Base-by-base conservation (phyloP, 2,113 vertebrate genomes). In the Cygnus atratus region DNA sequence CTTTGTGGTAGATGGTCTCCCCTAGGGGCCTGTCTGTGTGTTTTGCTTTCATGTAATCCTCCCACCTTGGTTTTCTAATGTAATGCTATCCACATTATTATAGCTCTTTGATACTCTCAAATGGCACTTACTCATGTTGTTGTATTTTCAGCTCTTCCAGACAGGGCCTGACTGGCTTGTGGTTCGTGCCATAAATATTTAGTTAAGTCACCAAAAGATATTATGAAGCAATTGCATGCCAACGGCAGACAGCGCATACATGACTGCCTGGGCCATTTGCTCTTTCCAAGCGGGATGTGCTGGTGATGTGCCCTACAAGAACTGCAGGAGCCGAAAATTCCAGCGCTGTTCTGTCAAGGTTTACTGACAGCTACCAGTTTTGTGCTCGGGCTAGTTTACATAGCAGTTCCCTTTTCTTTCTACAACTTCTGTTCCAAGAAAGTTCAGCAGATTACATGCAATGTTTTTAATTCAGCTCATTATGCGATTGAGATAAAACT, bases 21-120 rank as follows among this genome's bases (percentile, higher is more conserved):
- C 95, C 92, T 87, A 86, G 94, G 94, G 95, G 95, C 92, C 92
- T 92, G 95, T 96, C 95, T 95, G 92, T 93, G 71, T 95, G 88
- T 94, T 96, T 95, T 96, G 82, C 92, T 96, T 96, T 97, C 87
- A 88, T 96, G 93, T 95, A 95, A 94, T 95, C 91, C 92, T 94
- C 94, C 95, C 90, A 92, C 95, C 91, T 96, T 95, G 88, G 91
- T 94, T 95, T 96, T 96, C 78, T 90, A 94, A 93, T 88, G 95
- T 90, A 97, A 93, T 91, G 84, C 94, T 93, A 95, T 70, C 93
- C 84, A 79, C 93, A 67, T 96, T 92, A 96, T 95, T 94, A 96
- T 13, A 93, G 95, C 95, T 91, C 94, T 95, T 96, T 96, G 94
- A 92, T 94, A 94, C 87, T 68, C 84, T 93, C 92, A 95, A 95